Evolutionary conservation across 1,140 invertebrate genomes (phyloP), one percentile per base, ranked within the genome.

Genomic region (Drosophila malerkotliana): DNA sequence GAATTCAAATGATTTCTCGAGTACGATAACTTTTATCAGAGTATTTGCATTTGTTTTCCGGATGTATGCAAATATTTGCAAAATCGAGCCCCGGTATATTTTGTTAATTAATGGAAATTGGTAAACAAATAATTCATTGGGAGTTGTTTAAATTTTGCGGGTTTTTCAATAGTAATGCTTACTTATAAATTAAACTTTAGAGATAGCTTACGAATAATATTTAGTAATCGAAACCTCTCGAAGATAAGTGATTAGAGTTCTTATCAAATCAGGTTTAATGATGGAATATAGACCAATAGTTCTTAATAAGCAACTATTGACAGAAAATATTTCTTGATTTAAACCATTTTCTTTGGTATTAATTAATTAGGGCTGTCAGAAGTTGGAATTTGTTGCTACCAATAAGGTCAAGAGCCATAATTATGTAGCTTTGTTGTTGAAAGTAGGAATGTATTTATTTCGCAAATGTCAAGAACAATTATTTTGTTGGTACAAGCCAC

Each of bases 1-100:
- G 18, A 44, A 52, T 52, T 47, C 41, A 64, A 64, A 67, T 67
- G 51, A 15, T 67, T 67, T 44, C 3, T 8, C 26, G n/a, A 48
- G 15, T 44, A 37, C 24, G 55, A n/a, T 47, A 4, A 12, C 3
- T 10, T 41, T 10, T 60, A 59, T 48, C 21, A 21, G 21, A 34
- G 14, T 9, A 24, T 58, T 34, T 58, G 4, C 30, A 21, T 48
- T 34, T 58, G 28, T 48, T 34, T 37, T 34, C 8, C 26, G 6
- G 4, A 32, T 48, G n/a, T 14, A 58, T 28, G 45, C 56, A 58
- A 48, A 48, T 58, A 58, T 48, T 18, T 10, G 18, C 30, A 26
- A 24, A 58, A 48, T 32, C 28, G 32, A 24, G 18, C 8, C 41
- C 15, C 6, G 39, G 12, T 7, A 4, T 32, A 12, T n/a, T 14